These are phyloP conservation scores for Pediacus dermestoides DNA, from an alignment of 2,888 invertebrate species.

Conservation along the genomic window DNA sequence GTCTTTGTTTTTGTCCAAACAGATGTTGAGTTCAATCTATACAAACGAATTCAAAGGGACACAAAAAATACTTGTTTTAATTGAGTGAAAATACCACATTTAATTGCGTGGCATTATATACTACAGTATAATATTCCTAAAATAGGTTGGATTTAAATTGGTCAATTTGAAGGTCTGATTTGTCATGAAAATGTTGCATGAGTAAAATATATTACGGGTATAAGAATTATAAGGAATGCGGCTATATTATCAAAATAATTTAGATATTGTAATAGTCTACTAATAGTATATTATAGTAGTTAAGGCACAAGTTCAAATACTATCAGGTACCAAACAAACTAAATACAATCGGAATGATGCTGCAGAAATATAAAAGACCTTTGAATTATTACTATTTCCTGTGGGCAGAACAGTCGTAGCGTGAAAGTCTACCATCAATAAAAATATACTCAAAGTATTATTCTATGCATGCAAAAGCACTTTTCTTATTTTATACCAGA, in stretches of 20 bases:
- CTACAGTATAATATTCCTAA: no score
- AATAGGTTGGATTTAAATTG: no score
- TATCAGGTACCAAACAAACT: not conserved
- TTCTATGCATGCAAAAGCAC: constrained; percentile 23
- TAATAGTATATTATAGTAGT: not conserved
- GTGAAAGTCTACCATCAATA: constrained; percentile 28
- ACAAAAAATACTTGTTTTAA: no score
- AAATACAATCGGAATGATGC: constrained; percentile 14
- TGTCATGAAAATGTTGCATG: no score
- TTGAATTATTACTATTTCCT: constrained; percentile 25
- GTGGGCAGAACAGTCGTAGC: constrained; percentile 23
- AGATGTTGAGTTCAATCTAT: no score
- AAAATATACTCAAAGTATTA: constrained; percentile 24
- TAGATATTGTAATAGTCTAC: constrained; percentile 1
- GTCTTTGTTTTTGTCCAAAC: no score
- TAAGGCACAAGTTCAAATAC: not conserved
- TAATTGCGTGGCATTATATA: no score
- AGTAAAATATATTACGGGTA: no score
- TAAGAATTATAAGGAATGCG: constrained; percentile 1
- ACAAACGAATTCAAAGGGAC: no score
- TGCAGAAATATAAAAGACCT: constrained; percentile 21
- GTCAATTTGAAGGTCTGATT: no score
- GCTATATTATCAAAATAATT: constrained; percentile 2
- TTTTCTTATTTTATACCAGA: constrained; percentile 21
- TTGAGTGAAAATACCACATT: no score